These are phyloP conservation scores for Microctonus brassicae DNA, from an alignment of 2,888 invertebrate species.

Conservation along the genomic window DNA sequence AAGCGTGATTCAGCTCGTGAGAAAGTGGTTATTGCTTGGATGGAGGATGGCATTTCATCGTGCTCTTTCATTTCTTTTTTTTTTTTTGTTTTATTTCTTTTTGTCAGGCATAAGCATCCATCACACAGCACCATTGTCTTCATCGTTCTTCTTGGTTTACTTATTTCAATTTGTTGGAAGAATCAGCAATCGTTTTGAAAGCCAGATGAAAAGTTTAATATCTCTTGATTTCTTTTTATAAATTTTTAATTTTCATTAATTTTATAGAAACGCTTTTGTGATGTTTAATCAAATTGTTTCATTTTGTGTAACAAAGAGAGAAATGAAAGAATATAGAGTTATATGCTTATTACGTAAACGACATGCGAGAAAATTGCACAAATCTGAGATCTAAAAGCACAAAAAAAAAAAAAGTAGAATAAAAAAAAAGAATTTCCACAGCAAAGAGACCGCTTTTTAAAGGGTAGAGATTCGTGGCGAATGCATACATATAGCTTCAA, in stretches of 20 bases:
- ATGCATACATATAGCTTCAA: slow-evolving; percentile 2
- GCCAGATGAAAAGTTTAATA: not conserved
- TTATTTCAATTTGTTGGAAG: slow-evolving; percentile 14
- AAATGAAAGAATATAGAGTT: not conserved
- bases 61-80: not conserved
- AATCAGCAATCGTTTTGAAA: slow-evolving; percentile 16
- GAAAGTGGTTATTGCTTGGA: slow-evolving; percentile 22
- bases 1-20: slow-evolving; percentile 21
- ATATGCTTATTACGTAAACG: not conserved
- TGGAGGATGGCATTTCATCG: slow-evolving; percentile 3
- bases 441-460: not conserved
- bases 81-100: not conserved
- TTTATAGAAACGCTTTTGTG: not conserved
- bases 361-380: not conserved
- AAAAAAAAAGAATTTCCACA: slow-evolving; percentile 8
- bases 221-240: not conserved
- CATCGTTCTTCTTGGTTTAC: slow-evolving; percentile 7
- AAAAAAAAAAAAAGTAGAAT: not conserved
- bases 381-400: not conserved
- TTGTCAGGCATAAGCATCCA: not conserved
- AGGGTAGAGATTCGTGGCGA: not conserved
- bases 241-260: slow-evolving; percentile 7
- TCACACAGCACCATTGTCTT: slow-evolving; percentile 21
- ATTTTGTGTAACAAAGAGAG: not conserved
- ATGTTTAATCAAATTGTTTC: not conserved